These are phyloP conservation scores for Melanotaenia maccullochi DNA, from an alignment of 2,797 vertebrate genomes.

Conservation along the genomic window DNA sequence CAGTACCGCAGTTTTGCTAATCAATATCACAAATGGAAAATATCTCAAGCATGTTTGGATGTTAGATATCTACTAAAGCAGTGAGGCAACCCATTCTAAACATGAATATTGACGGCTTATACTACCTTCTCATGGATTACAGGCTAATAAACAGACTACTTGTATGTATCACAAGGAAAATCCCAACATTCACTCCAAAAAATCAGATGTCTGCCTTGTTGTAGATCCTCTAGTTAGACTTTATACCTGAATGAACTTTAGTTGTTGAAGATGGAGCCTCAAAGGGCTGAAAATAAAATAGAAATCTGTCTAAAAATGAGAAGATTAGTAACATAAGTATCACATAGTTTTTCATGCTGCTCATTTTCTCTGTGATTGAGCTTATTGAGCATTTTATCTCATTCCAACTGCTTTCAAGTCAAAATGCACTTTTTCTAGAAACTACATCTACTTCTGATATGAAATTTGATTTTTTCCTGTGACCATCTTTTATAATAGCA, in stretches of 20 bases:
- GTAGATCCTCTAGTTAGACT: constrained; percentile 4
- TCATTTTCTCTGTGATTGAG: not conserved
- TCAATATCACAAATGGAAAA: constrained; percentile 44
- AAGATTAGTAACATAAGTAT: not conserved
- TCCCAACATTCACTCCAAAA: constrained; percentile 35
- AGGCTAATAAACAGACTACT: constrained; percentile 4
- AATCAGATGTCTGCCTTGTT: constrained; percentile 20
- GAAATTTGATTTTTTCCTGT: not conserved
- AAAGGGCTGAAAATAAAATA: constrained; percentile 21
- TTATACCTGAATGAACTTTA: constrained; percentile 13
- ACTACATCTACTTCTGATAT: not conserved
- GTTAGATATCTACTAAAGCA: constrained; percentile 39
- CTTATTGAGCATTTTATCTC: not conserved
- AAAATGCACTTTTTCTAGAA: constrained; percentile 8
- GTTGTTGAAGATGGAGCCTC: constrained; percentile 14
- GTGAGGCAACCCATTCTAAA: constrained; percentile 24
- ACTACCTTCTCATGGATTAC: not conserved
- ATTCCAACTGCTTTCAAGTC: constrained; percentile 9
- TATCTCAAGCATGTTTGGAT: constrained; percentile 25
- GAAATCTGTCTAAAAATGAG: constrained; percentile 4
- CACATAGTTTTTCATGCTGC: not conserved
- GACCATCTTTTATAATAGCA: not conserved
- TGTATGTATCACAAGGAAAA: constrained; percentile 23
- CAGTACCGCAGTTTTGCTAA: constrained; percentile 22
- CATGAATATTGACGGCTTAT: not conserved